A percentile compares a stretch with the other conserved stretches of the same genome.
Conservation (phyloP, 2,888 invertebrate species). For the Alloplasta piceator region DNA sequence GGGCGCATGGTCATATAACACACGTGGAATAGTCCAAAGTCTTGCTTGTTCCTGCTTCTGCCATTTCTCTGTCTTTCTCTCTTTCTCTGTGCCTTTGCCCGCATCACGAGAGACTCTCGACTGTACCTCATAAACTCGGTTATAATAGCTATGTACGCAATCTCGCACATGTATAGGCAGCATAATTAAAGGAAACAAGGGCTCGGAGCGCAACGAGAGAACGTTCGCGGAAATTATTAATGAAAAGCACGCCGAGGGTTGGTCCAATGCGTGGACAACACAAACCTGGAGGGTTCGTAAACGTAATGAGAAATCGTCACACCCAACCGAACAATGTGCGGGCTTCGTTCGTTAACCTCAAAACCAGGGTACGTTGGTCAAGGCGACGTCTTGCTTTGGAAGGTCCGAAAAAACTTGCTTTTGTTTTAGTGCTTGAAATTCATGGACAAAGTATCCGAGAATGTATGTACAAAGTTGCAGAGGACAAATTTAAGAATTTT, state of each 20-base stretch:
- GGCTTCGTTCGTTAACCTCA: too few species aligned
- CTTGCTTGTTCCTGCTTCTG: too few species aligned
- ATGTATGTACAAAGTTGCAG: not conserved
- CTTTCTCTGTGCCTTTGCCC: not conserved
- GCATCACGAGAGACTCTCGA: slow-evolving; percentile 17
- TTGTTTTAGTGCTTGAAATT: too few species aligned
- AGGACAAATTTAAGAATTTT: too few species aligned
- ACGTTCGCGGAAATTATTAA: slow-evolving; percentile 63
- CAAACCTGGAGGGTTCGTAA: too few species aligned
- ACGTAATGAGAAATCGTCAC: too few species aligned
- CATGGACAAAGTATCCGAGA: not conserved
- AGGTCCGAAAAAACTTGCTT: too few species aligned
- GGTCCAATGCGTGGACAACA: slow-evolving; percentile 7
- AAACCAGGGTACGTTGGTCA: too few species aligned
- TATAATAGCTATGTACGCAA: slow-evolving; percentile 19
- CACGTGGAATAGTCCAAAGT: too few species aligned
- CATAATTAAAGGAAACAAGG: slow-evolving; percentile 68
- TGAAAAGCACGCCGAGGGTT: slow-evolving; percentile 58
- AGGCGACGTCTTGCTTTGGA: too few species aligned
- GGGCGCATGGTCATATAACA: too few species aligned
- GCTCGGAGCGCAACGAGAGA: not conserved
- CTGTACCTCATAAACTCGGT: not conserved
- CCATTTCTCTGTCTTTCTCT: slow-evolving; percentile 11
- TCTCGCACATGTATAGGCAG: slow-evolving; percentile 38
- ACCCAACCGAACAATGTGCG: too few species aligned